Evolutionary conservation across 2,888 invertebrate genomes (phyloP), one percentile per base, ranked within the genome.

Genomic region (Steinernema carpocapsae): DNA sequence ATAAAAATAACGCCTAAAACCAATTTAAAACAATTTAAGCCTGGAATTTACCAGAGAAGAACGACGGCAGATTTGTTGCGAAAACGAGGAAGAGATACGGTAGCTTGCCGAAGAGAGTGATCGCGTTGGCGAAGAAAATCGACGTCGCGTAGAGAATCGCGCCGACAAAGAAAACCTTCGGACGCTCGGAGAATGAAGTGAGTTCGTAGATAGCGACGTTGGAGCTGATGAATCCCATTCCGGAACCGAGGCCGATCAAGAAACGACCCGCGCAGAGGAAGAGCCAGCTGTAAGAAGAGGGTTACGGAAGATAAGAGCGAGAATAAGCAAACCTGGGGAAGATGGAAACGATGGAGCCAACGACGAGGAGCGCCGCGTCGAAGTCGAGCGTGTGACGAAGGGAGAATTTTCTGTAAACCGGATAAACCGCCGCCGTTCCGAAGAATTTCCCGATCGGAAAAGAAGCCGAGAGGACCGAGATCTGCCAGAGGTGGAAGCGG

Each of bases 161-260:
- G 59, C 71, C 73, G 19, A 71, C 3, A 43, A 76, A 46, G 59
- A 76, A 76, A 10, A 52, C 71, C 1, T 43, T 24, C 29, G 74
- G 76, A 0, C 76, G 76, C 29, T 76, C 43, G 29, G 48, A 37
- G 46, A 52, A 76, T 1, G 52, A 24, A 17, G 76, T 76, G 22
- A 32, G 32, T 26, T 76, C 76, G 22, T 45, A 51, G 59, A 76
- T 76, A 32, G 75, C 75, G 43, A 76, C 43, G 19, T 70, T 70
- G 29, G 76, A 45, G n/a, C 70, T 42, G 17, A 76, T 76, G 59
- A 76, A 76, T 19, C 76, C 76, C 29, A 76, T 76, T 6, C 76
- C 76, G 24, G 70, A 72, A 12, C 76, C 76, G 42, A 76, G 29
- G 46, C 76, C 76, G 19, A 56, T 43, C 10, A 76, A 22, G n/a